A percentile compares a stretch with the other conserved stretches of the same genome.
Conservation (phyloP, 2,113 vertebrate species). For the Paradisaea rubra region DNA sequence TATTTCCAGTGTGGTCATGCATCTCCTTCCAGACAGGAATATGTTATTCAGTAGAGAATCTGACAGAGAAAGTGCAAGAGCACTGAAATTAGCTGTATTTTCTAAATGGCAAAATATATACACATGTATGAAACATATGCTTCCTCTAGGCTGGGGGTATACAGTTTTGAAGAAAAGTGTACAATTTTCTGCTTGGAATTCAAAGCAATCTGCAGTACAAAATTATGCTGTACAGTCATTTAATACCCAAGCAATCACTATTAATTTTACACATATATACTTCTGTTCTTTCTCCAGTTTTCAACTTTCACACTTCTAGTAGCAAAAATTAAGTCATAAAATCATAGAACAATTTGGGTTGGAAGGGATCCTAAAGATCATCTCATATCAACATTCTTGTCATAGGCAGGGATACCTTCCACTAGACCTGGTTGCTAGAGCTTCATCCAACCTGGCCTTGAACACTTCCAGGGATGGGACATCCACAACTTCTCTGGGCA, state of each 20-base stretch:
- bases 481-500: background rate
- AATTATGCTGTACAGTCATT: background rate
- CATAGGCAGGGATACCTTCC: accelerated
- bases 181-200: background rate
- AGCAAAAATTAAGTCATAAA: background rate
- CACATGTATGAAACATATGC: background rate
- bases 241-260: background rate
- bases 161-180: background rate
- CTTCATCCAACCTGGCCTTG: background rate
- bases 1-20: background rate
- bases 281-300: background rate
- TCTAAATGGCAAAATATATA: background rate
- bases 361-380: background rate
- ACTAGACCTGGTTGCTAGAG: background rate
- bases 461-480: background rate
- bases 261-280: background rate
- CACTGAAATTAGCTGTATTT: background rate
- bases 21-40: background rate
- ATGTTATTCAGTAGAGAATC: background rate
- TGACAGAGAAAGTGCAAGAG: background rate
- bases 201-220: background rate
- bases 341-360: background rate
- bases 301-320: background rate
- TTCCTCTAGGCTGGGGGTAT: background rate
- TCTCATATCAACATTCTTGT: background rate